Base-by-base conservation (phyloP, 2,113 vertebrate genomes). In the Tyrannus savana region DNA sequence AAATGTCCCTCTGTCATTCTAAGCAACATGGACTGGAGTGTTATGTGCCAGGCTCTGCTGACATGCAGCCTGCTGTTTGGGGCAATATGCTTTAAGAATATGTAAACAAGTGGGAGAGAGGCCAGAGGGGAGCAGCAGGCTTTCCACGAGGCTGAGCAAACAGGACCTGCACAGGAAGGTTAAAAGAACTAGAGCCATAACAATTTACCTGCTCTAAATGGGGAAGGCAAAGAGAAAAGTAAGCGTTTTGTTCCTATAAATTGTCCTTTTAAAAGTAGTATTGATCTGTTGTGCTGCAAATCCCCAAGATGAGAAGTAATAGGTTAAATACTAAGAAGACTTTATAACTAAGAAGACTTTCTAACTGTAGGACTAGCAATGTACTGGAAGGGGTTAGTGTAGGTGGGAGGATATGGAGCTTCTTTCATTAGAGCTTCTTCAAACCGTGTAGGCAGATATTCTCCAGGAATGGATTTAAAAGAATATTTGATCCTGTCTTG, bases 231-330 rank as follows among this genome's bases (percentile, higher is more conserved):
- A 93, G 63, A 69, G 75, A 93, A 95, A 72, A 0, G 0, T 33
- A 71, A 37, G 72, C 49, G 39, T 73, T 90, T 62, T 86, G 72
- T 89, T 95, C 47, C 55, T 90, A 63, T 78, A 79, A 94, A 91
- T 60, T 81, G 81, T 88, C 87, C 52, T 80, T 69, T 78, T 80
- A 52, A 84, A 83, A 84, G 30, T n/a, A 23, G 27, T 81, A 92
- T 94, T 58, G 94, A 83, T 91, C 87, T 92, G 74, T 85, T 95
- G 77, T 75, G 62, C 86, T 89, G 67, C 33, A 81, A 33, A 75
- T 92, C 69, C 60, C 23, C 23, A 58, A 46, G 86, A 91, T 13
- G 8, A 89, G 66, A 82, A 72, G 58, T 69, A 79, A 80, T 46
- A 83, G 49, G 88, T 95, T 94, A 95, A 92, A 89, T 82, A 68